Conservation (phyloP, 2,888 invertebrate species). For the Thalpophila matura region DNA sequence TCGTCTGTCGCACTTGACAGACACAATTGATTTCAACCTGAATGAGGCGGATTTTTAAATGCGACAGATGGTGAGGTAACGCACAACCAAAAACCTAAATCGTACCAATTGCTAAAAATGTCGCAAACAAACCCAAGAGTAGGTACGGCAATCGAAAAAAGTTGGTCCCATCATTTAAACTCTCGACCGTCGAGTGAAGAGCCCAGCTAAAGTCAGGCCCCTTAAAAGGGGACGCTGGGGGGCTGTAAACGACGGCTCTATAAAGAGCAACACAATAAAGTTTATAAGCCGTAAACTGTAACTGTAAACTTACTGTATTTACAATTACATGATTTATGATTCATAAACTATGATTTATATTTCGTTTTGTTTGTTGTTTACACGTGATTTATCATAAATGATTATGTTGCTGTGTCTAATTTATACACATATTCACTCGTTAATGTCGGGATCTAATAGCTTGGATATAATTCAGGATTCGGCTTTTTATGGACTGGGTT, state of each 20-base stretch:
- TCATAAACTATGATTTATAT: slow-evolving; percentile 52
- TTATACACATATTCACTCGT: too few species aligned
- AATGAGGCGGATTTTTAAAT: too few species aligned
- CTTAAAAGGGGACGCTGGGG: slow-evolving; percentile 46
- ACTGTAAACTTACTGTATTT: slow-evolving; percentile 64
- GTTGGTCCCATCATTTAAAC: slow-evolving; percentile 47
- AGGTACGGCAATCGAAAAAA: slow-evolving; percentile 39
- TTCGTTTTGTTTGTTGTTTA: slow-evolving; percentile 13
- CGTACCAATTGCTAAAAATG: slow-evolving; percentile 9
- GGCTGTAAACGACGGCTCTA: slow-evolving; percentile 44
- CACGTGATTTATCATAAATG: slow-evolving; percentile 3
- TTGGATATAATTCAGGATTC: too few species aligned
- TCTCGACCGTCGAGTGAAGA: slow-evolving; percentile 45
- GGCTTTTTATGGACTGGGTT: too few species aligned
- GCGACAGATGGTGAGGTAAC: too few species aligned
- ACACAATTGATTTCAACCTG: too few species aligned
- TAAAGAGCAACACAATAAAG: slow-evolving; percentile 65
- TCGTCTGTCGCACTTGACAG: too few species aligned
- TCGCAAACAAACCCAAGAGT: slow-evolving; percentile 14
- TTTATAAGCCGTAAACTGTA: slow-evolving; percentile 69
- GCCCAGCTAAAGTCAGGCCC: slow-evolving; percentile 55
- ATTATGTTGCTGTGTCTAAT: not conserved
- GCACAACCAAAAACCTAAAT: slow-evolving; percentile 23
- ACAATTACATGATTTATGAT: slow-evolving; percentile 64
- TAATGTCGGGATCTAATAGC: too few species aligned